Base-by-base conservation (phyloP, 2,888 invertebrate genomes). In the Drosophila kuntzei region DNA sequence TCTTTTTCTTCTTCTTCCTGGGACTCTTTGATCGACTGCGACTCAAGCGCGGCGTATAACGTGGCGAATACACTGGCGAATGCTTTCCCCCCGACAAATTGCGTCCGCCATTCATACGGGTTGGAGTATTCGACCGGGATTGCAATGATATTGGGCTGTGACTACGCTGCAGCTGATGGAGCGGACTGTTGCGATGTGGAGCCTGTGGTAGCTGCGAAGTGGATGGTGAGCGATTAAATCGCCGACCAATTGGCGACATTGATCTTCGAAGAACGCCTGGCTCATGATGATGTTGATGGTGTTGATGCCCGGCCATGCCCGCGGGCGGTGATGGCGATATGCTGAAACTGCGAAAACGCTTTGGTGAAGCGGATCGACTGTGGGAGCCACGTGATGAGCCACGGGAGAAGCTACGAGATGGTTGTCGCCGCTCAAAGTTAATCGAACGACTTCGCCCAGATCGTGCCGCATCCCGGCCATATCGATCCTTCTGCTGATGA, bases 401-500 rank as follows among this genome's bases (percentile, higher is more conserved):
- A 20, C 66, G 82, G 2, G 92, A 92, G n/a, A 90, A 91, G 9
- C 84, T 80, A 4, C 86, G 71, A 78, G 92, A 87, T n/a, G 76
- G 79, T 5, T 51, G 71, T 0, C 76, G 72, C 0, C 89, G 80
- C 11, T 83, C 81, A 20, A 84, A 78, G 47, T 90, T 90, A 1
- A 60, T 44, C 2, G 90, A 90, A 7, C 91, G 92, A 44, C 92
- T 91, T 29, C 92, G 90, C 39, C 93, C 93, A 16, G 88, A 88
- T 5, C 93, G 89, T 0, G 94, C 93, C 57, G 95, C 93, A 91
- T 97, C 97, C 11, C 97, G 93, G 0, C 97, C 97, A 92, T 96
- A 97, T 53, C 95, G 94, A 91, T 97, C 96, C 91, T 95, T 96
- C 58, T 94, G 93, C 5, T 87, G 75, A 11, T 78, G 79, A 34